Base-by-base conservation (phyloP, 2,113 vertebrate species). In the Nyctibius bracteatus region DNA sequence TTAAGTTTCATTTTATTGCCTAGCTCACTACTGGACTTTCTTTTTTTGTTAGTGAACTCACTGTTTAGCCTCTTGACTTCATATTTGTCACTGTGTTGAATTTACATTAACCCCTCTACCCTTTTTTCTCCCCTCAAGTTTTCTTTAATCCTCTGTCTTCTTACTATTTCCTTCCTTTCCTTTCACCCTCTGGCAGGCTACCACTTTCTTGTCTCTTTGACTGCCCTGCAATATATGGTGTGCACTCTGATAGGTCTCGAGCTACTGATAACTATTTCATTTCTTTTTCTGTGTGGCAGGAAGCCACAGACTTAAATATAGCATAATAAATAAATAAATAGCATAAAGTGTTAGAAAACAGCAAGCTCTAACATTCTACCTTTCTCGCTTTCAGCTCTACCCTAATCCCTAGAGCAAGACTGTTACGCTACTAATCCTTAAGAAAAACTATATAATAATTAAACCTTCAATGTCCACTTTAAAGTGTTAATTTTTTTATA, bases 261-360 rank as follows among this genome's bases (percentile, higher is more conserved):
- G 86, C 63, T 91, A 54, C 63, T 51, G 24, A 75, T 82, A 92
- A 41, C n/a, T 30, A 25, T 31, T 27, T 17, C 51, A 41, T 87
- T 94, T 57, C 57, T 84, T 82, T 51, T 79, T 61, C 66, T 33
- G 16, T 79, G 55, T 70, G 54, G 33, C 83, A 96, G 47, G 49
- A 92, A 96, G 61, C 25, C n/a, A 71, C 35, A 84, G 41, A 65
- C 14, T 92, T 86, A 91, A 94, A 75, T 30, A 93, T 70, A 51
- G n/a, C n/a, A n/a, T n/a, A n/a, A n/a, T n/a, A 95, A 95, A 93
- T 82, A 96, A 92, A 67, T 77, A 94, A 91, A 89, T 39, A 89
- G 22, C 20, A 68, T 55, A 59, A 95, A 94, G 68, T 73, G 59
- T 73, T 79, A 59, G 31, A 88, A 86, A 90, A 75, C 55, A 74